Evolutionary conservation across 2,113 vertebrate genomes (phyloP).

Genomic region (Saccopteryx leptura): DNA sequence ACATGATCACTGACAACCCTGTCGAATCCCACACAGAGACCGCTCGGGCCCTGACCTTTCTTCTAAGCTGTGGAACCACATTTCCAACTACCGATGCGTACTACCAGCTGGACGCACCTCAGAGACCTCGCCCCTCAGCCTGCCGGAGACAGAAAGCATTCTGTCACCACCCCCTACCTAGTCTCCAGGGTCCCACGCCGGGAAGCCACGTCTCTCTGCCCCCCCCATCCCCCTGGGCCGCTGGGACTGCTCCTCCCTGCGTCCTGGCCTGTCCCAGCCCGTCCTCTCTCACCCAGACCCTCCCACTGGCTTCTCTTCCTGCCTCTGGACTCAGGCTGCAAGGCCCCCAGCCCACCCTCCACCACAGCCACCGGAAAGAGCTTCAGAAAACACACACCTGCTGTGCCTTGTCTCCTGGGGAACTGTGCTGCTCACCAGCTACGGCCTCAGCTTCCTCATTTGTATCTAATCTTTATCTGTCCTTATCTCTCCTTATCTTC

Average conservation of each 20-base stretch:
- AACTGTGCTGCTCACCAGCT: not conserved
- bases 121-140: not conserved
- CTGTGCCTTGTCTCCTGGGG: not conserved
- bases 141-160: not conserved
- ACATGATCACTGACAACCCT: no score
- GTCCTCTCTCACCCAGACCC: no score
- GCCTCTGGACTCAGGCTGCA: not conserved
- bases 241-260: no score
- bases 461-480: not conserved
- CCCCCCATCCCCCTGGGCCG: no score
- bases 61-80: not conserved
- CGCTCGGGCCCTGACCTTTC: not conserved
- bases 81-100: not conserved
- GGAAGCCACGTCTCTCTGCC: no score
- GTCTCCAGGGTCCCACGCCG: not conserved
- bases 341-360: not conserved
- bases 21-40: rapidly evolving
- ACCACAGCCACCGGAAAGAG: not conserved
- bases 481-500: not conserved
- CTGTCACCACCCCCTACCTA: not conserved
- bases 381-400: not conserved
- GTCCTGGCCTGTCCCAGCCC: no score
- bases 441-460: not conserved
- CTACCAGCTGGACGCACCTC: not conserved
- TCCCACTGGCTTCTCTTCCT: not conserved